Evolutionary conservation across 2,797 vertebrate species (phyloP), one percentile per base, ranked within the genome.

Genomic region (Chromobotia macracanthus): DNA sequence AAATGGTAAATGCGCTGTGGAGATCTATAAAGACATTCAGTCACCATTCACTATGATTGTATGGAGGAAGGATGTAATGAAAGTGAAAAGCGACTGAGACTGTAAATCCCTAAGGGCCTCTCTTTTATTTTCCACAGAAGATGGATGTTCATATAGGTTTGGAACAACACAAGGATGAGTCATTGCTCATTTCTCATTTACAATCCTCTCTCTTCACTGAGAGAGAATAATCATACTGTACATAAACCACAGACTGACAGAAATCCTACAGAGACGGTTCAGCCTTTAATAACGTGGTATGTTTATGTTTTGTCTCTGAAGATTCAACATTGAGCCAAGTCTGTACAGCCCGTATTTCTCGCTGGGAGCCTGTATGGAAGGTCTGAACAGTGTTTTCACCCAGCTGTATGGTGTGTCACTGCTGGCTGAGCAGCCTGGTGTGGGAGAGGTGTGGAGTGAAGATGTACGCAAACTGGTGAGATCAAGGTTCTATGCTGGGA

Each of bases 351-450:
- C 97, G 0, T 99, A 95, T 87, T 94, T 99, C 79, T 99, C 98
- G 38, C 92, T 99, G 64, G 97, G 97, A 0, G 93, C 94, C 0
- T 99, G 98, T 84, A 99, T 99, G 97, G 98, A 99, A 79, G 97
- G 98, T 53, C 91, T 99, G 83, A 96, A 96, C 84, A 87, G 87
- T 80, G 91, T 99, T 85, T 98, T 99, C 90, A 93, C 87, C 77
- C 94, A 91, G 82, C 94, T 99, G n/a, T 92, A 96, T 1, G 98
- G 98, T 2, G 92, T 98, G 50, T 95, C 95, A 0, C 91, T 99
- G 1, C 93, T 95, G 84, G 93, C 94, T 5, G 96, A 99, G 79
- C 91, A 94, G 80, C 94, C 96, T 63, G 88, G 85, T 1, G 90
- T 87, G n/a, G 98, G 98, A 86, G 98, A 99, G 84, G 93, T 99